Evolutionary conservation across 2,797 vertebrate species (phyloP).

Genomic region (Sternarchorhynchus goeldii): DNA sequence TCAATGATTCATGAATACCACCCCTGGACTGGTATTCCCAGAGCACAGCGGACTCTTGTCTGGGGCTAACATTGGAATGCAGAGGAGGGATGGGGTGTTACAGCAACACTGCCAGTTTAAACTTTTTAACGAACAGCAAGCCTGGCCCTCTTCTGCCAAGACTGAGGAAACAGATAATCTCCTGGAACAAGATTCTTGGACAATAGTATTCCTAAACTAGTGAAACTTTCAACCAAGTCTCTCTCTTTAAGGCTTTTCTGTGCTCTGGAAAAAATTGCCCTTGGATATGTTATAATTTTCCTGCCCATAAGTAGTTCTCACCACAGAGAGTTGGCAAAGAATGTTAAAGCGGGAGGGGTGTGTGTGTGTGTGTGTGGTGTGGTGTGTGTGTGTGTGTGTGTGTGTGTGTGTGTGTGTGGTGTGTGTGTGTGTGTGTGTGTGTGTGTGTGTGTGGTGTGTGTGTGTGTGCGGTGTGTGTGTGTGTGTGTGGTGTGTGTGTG

Average conservation of each 20-base stretch:
- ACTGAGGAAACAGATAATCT: background rate
- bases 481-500: too few relatives aligned
- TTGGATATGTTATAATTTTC: slow-evolving; percentile 4
- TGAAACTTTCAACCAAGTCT: background rate
- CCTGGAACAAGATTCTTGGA: background rate
- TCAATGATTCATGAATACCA: background rate
- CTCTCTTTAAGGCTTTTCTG: slow-evolving; percentile 8
- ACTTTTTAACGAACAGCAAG: background rate
- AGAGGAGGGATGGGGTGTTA: too few relatives aligned
- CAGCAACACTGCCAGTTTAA: background rate
- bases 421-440: background rate
- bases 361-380: background rate
- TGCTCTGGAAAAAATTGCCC: slow-evolving; percentile 4
- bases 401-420: too few relatives aligned
- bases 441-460: too few relatives aligned
- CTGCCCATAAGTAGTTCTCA: slow-evolving; percentile 8
- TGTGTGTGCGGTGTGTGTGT: background rate
- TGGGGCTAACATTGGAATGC: background rate
- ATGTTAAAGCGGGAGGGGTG: background rate
- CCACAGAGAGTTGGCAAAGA: slow-evolving; percentile 9
- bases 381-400: too few relatives aligned
- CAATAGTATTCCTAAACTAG: background rate
- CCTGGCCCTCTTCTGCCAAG: background rate
- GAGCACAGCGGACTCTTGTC: background rate
- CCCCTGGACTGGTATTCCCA: background rate